A percentile compares a stretch with the other conserved stretches of the same genome.
Evolutionary conservation across 2,797 vertebrate genomes (phyloP).

Genomic region (Phalanger gymnotis): DNA sequence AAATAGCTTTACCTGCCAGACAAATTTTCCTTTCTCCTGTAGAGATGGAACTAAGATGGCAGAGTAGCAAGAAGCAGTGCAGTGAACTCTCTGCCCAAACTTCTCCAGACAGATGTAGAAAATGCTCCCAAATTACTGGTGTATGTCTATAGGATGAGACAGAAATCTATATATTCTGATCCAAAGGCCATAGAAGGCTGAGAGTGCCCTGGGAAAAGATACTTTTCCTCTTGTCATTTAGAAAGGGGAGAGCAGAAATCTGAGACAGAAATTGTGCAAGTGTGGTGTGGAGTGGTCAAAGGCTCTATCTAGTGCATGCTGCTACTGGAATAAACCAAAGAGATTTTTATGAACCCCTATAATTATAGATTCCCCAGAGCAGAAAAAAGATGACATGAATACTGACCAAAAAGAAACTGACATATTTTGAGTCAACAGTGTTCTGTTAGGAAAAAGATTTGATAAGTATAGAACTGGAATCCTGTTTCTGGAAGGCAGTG

Average conservation of each 20-base stretch:
- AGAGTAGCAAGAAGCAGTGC: neutral
- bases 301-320: neutral
- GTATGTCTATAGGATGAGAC: neutral
- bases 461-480: too few relatives aligned
- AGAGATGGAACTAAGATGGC: neutral
- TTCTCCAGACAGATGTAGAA: neutral
- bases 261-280: neutral
- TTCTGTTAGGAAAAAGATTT: too few relatives aligned
- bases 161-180: neutral
- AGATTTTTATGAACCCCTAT: neutral
- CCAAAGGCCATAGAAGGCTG: too few relatives aligned
- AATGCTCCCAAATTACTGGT: neutral
- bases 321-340: neutral
- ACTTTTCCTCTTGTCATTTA: too few relatives aligned
- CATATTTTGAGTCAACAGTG: neutral
- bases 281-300: neutral
- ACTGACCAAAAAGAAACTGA: neutral
- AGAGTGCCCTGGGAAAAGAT: too few relatives aligned
- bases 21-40: neutral
- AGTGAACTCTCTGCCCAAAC: neutral
- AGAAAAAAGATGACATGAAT: neutral
- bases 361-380: neutral
- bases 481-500: neutral
- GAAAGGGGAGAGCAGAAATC: neutral
- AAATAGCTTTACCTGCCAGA: neutral